phyloP scores from a whole-genome alignment of 2,888 invertebrate species.

The Rhagium mordax region DNA sequence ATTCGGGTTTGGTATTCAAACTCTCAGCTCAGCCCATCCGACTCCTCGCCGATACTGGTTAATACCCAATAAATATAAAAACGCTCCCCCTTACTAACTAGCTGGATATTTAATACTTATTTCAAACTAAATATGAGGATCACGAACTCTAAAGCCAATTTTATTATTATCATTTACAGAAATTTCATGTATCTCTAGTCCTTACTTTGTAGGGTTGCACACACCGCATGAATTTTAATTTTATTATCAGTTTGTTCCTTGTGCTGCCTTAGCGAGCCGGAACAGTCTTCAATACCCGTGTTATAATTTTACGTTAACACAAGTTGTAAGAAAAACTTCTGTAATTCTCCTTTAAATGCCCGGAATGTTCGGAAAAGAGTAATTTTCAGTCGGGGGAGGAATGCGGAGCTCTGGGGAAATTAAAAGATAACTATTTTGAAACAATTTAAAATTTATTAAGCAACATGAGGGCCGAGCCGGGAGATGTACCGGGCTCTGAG shows the following conservation, averaged over 20 bases:
- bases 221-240: constrained; percentile 31
- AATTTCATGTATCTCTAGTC: constrained; percentile 20
- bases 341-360: constrained; percentile 10
- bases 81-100: neutral
- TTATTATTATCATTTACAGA: constrained; percentile 25
- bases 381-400: neutral
- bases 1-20: too few relatives aligned
- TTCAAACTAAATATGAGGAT: neutral
- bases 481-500: neutral
- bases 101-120: neutral
- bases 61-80: too few relatives aligned
- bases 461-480: neutral
- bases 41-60: too few relatives aligned
- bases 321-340: constrained; percentile 7
- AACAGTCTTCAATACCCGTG: neutral
- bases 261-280: neutral
- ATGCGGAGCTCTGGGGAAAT: neutral
- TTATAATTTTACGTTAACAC: constrained; percentile 4
- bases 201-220: constrained; percentile 2
- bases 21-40: too few relatives aligned
- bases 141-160: constrained; percentile 19
- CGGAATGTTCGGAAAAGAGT: neutral
- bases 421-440: neutral
- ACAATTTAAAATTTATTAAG: neutral
- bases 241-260: constrained; percentile 8